phyloP scores from a whole-genome alignment of 2,888 invertebrate species.

The Pristionchus maxplancki region DNA sequence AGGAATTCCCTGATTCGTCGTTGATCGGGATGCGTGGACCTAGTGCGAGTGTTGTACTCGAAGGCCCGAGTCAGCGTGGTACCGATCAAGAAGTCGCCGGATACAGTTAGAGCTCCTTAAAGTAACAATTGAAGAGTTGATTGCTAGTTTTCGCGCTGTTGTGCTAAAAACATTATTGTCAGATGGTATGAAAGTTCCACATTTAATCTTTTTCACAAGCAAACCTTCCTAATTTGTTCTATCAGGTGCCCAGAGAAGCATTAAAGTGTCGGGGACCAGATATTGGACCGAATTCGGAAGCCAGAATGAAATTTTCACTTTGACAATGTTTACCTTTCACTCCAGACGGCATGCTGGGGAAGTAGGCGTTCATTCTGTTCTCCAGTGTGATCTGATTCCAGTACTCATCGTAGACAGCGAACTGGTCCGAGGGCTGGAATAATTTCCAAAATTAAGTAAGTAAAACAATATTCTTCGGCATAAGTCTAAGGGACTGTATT shows the following conservation, averaged over 20 bases:
- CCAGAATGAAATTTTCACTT: neutral
- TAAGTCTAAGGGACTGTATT: neutral
- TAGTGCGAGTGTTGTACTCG: conserved; percentile 60
- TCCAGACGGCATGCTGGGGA: conserved; percentile 70
- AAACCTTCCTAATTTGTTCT: too few species aligned
- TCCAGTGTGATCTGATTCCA: conserved; percentile 73
- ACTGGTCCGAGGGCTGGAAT: conserved; percentile 66
- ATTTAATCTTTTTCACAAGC: too few species aligned
- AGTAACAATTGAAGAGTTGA: neutral
- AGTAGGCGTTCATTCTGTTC: conserved; percentile 68
- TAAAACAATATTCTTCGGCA: neutral
- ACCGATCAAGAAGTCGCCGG: conserved; percentile 50
- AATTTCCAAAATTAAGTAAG: too few species aligned
- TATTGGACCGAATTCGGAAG: too few species aligned
- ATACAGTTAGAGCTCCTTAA: conserved; percentile 21
- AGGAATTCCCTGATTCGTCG: conserved; percentile 26
- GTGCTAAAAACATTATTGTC: too few species aligned
- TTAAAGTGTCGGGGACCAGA: too few species aligned
- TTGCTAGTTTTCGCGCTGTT: neutral
- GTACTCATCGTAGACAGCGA: conserved; percentile 75
- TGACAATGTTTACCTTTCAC: conserved; percentile 61
- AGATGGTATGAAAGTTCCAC: too few species aligned
- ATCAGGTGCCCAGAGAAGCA: too few species aligned
- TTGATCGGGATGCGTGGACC: conserved; percentile 49
- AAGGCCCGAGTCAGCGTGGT: conserved; percentile 59